Conservation (phyloP, 2,113 vertebrate species). For the Vulpes vulpes region DNA sequence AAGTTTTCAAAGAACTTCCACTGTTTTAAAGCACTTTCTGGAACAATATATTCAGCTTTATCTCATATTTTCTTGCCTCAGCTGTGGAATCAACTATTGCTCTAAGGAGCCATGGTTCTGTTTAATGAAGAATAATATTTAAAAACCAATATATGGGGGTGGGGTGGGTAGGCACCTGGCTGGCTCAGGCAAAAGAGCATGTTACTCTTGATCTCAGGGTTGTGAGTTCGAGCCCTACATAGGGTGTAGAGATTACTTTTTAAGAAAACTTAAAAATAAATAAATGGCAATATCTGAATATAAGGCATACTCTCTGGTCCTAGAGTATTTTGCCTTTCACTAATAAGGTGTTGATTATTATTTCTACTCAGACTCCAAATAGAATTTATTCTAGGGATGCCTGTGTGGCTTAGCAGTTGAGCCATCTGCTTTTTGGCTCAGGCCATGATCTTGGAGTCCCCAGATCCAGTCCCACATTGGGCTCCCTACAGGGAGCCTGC, state of each 20-base stretch:
- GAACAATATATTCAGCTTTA: neutral
- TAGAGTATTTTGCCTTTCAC: neutral
- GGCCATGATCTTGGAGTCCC: too few species aligned
- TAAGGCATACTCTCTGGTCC: neutral
- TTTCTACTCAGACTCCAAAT: neutral
- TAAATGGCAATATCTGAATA: neutral
- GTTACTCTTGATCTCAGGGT: neutral
- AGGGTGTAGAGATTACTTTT: neutral
- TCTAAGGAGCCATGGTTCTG: conserved; percentile 13
- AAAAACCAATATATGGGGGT: neutral
- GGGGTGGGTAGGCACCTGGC: neutral
- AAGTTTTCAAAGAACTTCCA: neutral
- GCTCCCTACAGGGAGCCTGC: too few species aligned
- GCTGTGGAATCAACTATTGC: neutral
- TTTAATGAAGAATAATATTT: conserved; percentile 35
- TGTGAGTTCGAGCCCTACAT: neutral
- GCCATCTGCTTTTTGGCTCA: too few species aligned
- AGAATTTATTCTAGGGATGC: neutral
- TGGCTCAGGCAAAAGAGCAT: neutral
- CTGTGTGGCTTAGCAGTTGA: too few species aligned
- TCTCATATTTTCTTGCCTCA: neutral
- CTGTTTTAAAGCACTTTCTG: conserved; percentile 32
- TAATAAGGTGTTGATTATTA: neutral
- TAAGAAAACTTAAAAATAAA: neutral
- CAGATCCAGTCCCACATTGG: too few species aligned